Evolutionary conservation across 2,888 invertebrate species (phyloP).

Genomic region (Drosophila mayaguana): DNA sequence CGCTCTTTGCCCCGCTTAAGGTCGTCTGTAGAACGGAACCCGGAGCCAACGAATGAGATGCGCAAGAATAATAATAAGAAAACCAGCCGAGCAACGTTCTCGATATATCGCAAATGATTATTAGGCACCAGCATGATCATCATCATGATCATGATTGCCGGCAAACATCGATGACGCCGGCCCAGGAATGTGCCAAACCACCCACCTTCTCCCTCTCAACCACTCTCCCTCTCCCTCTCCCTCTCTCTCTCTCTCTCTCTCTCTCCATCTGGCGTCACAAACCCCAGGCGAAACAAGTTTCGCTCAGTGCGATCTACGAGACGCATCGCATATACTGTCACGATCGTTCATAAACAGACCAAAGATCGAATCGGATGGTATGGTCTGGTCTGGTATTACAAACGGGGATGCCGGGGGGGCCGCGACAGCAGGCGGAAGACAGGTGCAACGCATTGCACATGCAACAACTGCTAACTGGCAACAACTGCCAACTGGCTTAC

Average conservation of each 20-base stretch:
- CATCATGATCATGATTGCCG: slow-evolving; percentile 10
- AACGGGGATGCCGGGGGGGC: background rate
- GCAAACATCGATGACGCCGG: slow-evolving; percentile 65
- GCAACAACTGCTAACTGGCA: slow-evolving; percentile 32
- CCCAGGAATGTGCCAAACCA: slow-evolving; percentile 59
- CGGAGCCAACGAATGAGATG: slow-evolving; percentile 49
- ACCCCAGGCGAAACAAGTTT: slow-evolving; percentile 44
- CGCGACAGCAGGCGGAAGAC: background rate
- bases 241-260: background rate
- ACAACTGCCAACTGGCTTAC: slow-evolving; percentile 39
- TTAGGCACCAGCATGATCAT: slow-evolving; percentile 20
- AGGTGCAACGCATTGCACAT: slow-evolving; percentile 29
- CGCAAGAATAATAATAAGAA: slow-evolving; percentile 2
- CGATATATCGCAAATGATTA: slow-evolving; percentile 31
- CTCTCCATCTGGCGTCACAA: background rate
- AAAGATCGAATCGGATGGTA: slow-evolving; percentile 36
- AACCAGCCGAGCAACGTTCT: slow-evolving; percentile 23
- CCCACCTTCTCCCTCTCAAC: slow-evolving; percentile 4
- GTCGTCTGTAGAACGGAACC: slow-evolving; percentile 78
- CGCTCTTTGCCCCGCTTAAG: slow-evolving; percentile 70
- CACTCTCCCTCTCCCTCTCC: background rate
- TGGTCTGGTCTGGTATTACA: slow-evolving; percentile 2
- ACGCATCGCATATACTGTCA: slow-evolving; percentile 49
- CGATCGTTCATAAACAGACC: slow-evolving; percentile 59
- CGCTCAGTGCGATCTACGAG: slow-evolving; percentile 37